Conservation (phyloP, 2,797 vertebrate genomes). For the Thripadectes ignobilis region DNA sequence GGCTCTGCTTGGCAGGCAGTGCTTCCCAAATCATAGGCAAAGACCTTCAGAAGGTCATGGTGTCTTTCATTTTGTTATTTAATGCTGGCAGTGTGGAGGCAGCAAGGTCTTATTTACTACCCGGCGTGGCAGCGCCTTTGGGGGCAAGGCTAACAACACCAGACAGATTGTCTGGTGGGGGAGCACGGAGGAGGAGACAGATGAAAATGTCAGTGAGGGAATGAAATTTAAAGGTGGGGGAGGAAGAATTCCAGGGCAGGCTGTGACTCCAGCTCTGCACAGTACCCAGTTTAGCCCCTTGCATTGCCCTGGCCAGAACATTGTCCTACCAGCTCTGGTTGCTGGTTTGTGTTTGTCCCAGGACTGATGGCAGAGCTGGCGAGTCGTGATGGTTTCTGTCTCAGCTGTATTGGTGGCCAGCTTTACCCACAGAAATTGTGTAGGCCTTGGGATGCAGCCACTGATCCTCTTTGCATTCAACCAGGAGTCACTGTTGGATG, state of each 20-base stretch:
- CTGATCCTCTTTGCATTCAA: neutral
- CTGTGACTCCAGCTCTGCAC: neutral
- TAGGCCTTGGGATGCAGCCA: neutral
- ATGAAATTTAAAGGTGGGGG: conserved; percentile 40
- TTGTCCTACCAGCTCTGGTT: neutral
- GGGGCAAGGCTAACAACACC: conserved; percentile 53
- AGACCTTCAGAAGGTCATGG: conserved; percentile 29
- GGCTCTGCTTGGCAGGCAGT: neutral
- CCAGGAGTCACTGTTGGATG: neutral
- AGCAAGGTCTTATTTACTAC: conserved; percentile 58
- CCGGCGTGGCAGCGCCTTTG: neutral
- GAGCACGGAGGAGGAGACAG: neutral
- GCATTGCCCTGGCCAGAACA: neutral
- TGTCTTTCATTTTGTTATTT: conserved; percentile 48
- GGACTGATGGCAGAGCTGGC: neutral
- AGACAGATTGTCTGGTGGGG: conserved; percentile 43
- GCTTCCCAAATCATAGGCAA: neutral
- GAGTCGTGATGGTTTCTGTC: neutral
- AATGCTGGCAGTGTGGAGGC: conserved; percentile 23
- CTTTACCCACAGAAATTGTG: neutral
- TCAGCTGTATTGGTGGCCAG: neutral
- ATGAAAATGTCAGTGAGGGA: conserved; percentile 37
- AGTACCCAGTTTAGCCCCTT: accelerated
- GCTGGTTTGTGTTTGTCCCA: neutral
- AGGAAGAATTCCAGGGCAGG: conserved; percentile 15